These are phyloP conservation scores for Coluber constrictor DNA, from an alignment of 2,797 vertebrate genomes.

Conservation along the genomic window DNA sequence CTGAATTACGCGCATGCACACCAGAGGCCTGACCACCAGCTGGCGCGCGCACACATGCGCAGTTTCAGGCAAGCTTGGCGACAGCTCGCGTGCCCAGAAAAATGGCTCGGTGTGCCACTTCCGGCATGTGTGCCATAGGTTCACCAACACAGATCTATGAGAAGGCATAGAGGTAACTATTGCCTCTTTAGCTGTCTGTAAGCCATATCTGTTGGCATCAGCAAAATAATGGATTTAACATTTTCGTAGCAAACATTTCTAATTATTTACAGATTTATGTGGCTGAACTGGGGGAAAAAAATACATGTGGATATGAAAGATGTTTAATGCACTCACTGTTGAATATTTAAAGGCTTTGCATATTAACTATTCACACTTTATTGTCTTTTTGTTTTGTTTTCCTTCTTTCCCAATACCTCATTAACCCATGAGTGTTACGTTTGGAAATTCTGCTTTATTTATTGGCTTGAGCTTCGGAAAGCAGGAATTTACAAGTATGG, in stretches of 20 bases:
- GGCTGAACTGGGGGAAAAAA: background rate
- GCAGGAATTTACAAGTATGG: slow-evolving; percentile 22
- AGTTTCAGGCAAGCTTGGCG: no score
- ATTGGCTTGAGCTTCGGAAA: slow-evolving; percentile 29
- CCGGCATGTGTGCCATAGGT: no score
- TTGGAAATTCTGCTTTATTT: background rate
- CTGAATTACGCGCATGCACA: no score
- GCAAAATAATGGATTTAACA: background rate
- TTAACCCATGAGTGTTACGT: slow-evolving; percentile 12
- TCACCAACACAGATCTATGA: background rate
- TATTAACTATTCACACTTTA: background rate
- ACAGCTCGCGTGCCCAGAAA: no score
- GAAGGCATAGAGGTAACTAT: background rate
- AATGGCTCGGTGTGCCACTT: no score
- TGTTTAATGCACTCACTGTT: slow-evolving; percentile 7
- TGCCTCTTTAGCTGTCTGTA: background rate
- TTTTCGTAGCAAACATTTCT: background rate
- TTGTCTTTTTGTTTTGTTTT: background rate
- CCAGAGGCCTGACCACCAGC: no score
- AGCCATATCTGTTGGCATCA: background rate
- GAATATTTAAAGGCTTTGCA: slow-evolving; percentile 38
- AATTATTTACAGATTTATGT: background rate
- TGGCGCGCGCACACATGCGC: no score
- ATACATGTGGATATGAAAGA: background rate
- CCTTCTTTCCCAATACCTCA: slow-evolving; percentile 11